Evolutionary conservation across 92 coral and sea anemone species (phyloP).

Genomic region (Siderastrea siderea): DNA sequence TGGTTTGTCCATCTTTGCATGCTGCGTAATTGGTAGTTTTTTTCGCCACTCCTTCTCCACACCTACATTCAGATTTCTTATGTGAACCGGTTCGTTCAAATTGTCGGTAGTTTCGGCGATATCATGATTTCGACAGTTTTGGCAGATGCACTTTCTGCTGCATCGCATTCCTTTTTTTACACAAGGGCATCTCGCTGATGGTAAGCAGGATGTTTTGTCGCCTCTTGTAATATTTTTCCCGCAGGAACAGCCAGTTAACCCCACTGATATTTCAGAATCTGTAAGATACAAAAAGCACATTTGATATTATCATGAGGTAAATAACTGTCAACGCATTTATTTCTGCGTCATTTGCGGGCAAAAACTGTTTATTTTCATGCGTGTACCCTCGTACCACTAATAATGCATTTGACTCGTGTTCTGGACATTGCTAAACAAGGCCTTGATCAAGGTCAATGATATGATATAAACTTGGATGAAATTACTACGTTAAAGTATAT

Average conservation of each 20-base stretch:
- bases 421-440: too few relatives aligned
- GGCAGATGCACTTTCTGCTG: conserved; percentile 32
- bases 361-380: neutral
- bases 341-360: conserved; percentile 3
- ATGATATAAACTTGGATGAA: too few relatives aligned
- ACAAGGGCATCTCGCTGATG: conserved; percentile 23
- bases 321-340: neutral
- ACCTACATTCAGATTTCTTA: neutral
- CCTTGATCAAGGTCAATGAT: too few relatives aligned
- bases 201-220: conserved; percentile 15
- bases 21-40: neutral
- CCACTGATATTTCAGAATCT: conserved; percentile 17
- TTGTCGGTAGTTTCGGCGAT: neutral
- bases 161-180: conserved; percentile 13
- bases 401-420: too few relatives aligned
- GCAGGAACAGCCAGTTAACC: conserved; percentile 23
- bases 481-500: too few relatives aligned
- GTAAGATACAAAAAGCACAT: conserved; percentile 2
- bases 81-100: neutral
- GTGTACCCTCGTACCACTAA: too few relatives aligned
- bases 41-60: conserved; percentile 18
- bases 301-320: neutral
- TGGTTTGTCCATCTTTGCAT: conserved; percentile 23
- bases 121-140: conserved; percentile 30
- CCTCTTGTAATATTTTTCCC: conserved; percentile 19